These are phyloP conservation scores for Hoplodrina ambigua DNA, from an alignment of 2,888 invertebrate genomes.

Conservation along the genomic window DNA sequence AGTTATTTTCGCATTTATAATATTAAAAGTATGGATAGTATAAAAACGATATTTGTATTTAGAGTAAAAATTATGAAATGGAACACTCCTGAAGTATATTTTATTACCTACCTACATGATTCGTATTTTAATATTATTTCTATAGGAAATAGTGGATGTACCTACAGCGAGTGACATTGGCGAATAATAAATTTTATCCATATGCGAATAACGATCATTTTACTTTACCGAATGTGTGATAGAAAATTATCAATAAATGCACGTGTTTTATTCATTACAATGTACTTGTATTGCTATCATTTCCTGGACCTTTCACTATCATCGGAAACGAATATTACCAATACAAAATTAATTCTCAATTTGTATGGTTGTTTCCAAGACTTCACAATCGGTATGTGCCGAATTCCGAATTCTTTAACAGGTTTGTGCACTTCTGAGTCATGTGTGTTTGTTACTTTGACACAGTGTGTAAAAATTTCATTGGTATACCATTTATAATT, in stretches of 20 bases:
- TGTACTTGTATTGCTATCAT: conserved; percentile 20
- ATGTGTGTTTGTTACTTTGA: conserved; percentile 16
- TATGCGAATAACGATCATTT: background rate
- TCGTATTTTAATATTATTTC: background rate
- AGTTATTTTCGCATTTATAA: too few species aligned
- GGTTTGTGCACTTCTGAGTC: conserved; percentile 40
- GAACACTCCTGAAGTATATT: background rate
- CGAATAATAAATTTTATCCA: background rate
- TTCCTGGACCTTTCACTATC: conserved; percentile 35
- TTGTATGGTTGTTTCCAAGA: conserved; percentile 26
- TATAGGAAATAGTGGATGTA: conserved; percentile 3
- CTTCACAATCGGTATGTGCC: conserved; percentile 16
- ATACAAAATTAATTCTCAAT: conserved; percentile 18
- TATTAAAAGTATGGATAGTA: too few species aligned
- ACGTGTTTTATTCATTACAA: conserved; percentile 42
- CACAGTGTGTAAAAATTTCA: conserved; percentile 17
- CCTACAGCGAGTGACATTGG: background rate
- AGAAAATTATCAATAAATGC: conserved; percentile 45
- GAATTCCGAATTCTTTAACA: conserved; percentile 38
- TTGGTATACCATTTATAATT: background rate
- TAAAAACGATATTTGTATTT: too few species aligned
- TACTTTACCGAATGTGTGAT: background rate
- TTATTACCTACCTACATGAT: background rate
- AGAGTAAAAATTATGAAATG: background rate
- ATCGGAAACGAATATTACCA: conserved; percentile 10